Evolutionary conservation across 2,113 vertebrate genomes (phyloP).

Genomic region (Equus przewalskii): DNA sequence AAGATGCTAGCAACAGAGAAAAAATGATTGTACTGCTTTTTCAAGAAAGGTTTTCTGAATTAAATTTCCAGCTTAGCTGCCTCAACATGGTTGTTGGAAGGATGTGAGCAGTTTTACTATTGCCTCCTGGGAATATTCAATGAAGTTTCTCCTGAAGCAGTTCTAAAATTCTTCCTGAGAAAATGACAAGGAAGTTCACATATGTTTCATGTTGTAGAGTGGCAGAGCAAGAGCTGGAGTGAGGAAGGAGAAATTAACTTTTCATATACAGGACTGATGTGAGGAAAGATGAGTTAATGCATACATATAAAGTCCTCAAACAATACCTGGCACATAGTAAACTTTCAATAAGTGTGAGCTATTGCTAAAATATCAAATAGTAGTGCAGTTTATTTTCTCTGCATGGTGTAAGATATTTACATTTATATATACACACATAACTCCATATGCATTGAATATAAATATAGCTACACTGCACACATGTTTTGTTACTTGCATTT

Average conservation of each 20-base stretch:
- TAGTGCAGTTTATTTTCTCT: no score
- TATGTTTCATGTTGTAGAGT: background rate
- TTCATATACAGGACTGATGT: background rate
- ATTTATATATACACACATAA: no score
- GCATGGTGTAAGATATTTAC: no score
- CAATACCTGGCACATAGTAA: no score
- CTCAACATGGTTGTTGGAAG: background rate
- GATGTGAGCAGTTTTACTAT: background rate
- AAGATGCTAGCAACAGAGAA: background rate
- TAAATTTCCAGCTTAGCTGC: background rate
- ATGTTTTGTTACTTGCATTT: no score
- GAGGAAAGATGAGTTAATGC: no score
- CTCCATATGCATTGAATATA: no score
- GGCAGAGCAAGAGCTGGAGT: background rate
- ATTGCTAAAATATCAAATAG: no score
- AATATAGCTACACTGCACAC: no score
- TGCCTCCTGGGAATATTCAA: background rate
- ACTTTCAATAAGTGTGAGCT: no score
- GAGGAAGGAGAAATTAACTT: background rate
- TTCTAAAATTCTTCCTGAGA: background rate
- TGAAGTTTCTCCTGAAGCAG: background rate
- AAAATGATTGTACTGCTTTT: background rate
- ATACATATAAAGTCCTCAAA: no score
- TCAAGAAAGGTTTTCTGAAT: background rate
- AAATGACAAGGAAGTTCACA: background rate